A percentile compares a stretch with the other conserved stretches of the same genome.
Evolutionary conservation across 1,140 invertebrate species (phyloP).

Genomic region (Eurosta solidaginis): DNA sequence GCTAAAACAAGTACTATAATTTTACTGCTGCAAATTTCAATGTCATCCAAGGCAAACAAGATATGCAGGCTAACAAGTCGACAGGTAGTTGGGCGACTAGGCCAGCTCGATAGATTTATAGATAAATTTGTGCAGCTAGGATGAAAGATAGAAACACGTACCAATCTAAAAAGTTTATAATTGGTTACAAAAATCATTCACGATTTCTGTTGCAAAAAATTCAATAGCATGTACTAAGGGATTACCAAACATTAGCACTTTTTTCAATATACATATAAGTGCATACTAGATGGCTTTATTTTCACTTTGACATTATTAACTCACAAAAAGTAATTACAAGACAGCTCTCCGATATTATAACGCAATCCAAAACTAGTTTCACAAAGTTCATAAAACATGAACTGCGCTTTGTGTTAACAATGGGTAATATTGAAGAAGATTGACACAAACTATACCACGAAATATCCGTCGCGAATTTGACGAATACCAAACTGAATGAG

Average conservation of each 20-base stretch:
- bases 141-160: too few species aligned
- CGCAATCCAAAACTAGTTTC: too few species aligned
- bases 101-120: conserved; percentile 26
- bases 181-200: too few species aligned
- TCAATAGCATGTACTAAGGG: too few species aligned
- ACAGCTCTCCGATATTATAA: background rate
- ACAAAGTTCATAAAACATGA: too few species aligned
- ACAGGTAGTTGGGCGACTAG: conserved; percentile 20
- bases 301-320: background rate
- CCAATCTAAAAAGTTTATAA: too few species aligned
- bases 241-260: too few species aligned
- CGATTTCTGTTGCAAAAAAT: too few species aligned
- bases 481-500: conserved; percentile 30
- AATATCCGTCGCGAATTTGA: conserved; percentile 22
- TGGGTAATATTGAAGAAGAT: background rate
- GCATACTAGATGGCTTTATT: background rate
- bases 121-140: background rate
- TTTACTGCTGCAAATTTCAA: conserved; percentile 25
- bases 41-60: conserved; percentile 24
- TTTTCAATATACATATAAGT: too few species aligned
- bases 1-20: conserved; percentile 26
- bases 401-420: background rate
- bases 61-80: conserved; percentile 24
- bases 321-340: background rate
- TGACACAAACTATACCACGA: conserved; percentile 9